Evolutionary conservation across 2,888 invertebrate genomes (phyloP).

Genomic region (Monochamus alternatus): DNA sequence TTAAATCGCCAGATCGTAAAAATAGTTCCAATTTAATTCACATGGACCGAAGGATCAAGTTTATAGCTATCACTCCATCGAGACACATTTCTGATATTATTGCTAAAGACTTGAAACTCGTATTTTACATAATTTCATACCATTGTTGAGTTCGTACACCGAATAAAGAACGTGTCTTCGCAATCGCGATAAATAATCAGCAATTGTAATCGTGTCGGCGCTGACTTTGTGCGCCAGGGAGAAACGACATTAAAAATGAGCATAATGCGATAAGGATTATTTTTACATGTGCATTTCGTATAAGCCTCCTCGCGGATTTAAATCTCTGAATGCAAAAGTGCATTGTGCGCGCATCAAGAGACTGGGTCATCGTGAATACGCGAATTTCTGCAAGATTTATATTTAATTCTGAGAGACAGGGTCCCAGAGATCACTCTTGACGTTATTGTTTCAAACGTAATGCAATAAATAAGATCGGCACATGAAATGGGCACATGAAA

Average conservation of each 20-base stretch:
- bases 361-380: not conserved
- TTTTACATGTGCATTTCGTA: not conserved
- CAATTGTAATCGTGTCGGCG: not conserved
- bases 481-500: not conserved
- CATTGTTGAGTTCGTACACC: not conserved
- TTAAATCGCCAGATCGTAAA: too few relatives aligned
- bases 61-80: not conserved
- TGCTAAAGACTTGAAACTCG: too few relatives aligned
- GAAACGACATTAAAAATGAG: not conserved
- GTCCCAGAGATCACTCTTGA: not conserved
- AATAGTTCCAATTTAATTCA: too few relatives aligned
- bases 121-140: not conserved
- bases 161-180: not conserved
- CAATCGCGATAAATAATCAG: not conserved
- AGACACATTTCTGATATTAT: too few relatives aligned
- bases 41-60: not conserved
- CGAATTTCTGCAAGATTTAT: slow-evolving; percentile 9
- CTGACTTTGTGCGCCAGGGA: not conserved
- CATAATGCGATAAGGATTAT: not conserved
- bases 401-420: slow-evolving; percentile 4
- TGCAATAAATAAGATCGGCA: not conserved
- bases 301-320: not conserved
- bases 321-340: not conserved
- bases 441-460: not conserved
- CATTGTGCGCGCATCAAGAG: not conserved